These are phyloP conservation scores for Rostratula benghalensis DNA, from an alignment of 2,113 vertebrate genomes.

Conservation along the genomic window DNA sequence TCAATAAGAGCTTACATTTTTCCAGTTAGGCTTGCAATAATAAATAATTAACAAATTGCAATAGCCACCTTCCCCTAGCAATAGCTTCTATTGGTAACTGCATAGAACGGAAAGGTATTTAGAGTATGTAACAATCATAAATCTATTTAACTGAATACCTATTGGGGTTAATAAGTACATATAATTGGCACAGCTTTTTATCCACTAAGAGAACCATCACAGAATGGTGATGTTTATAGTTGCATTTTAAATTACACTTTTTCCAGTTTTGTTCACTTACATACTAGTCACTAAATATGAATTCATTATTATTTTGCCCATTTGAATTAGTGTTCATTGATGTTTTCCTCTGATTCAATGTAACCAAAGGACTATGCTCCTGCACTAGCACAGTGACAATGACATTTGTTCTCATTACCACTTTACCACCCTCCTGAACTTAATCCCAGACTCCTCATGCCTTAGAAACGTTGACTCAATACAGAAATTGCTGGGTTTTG, in stretches of 20 bases:
- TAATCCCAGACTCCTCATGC: background rate
- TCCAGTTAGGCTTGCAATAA: background rate
- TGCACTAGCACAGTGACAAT: background rate
- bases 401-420: background rate
- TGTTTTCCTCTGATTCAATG: background rate
- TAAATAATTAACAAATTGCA: background rate
- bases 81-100: background rate
- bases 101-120: background rate
- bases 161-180: background rate
- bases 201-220: background rate
- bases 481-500: background rate
- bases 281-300: background rate
- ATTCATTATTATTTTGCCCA: background rate
- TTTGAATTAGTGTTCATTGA: background rate
- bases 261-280: background rate
- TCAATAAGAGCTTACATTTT: background rate
- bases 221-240: background rate
- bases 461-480: background rate
- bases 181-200: background rate
- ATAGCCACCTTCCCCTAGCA: background rate
- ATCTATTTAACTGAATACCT: background rate
- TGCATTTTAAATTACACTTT: background rate
- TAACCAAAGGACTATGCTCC: background rate
- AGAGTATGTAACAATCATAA: background rate
- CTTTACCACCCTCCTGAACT: background rate